A percentile compares a stretch with the other conserved stretches of the same genome.
These are phyloP conservation scores for Acanthurus leucopareius DNA, from an alignment of 2,797 vertebrate genomes.

Conservation along the genomic window DNA sequence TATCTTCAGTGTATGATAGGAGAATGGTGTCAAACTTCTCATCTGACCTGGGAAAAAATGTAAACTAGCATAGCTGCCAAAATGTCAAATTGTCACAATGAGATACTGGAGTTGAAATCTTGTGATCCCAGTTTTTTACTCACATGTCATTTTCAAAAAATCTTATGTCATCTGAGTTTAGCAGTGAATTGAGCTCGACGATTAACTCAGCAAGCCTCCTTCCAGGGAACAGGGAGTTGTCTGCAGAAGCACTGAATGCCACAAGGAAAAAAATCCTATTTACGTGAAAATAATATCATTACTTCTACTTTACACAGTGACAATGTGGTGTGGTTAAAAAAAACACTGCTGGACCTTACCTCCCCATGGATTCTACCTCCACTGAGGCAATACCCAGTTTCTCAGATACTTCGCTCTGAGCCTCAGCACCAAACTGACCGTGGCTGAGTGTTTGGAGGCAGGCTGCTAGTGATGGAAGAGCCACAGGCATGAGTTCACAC, in stretches of 20 bases:
- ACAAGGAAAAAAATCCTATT: slow-evolving; percentile 23
- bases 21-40: no score
- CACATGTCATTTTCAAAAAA: slow-evolving; percentile 84
- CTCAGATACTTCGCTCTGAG: slow-evolving; percentile 54
- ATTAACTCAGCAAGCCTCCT: slow-evolving; percentile 79
- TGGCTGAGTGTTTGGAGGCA: slow-evolving; percentile 90
- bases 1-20: no score
- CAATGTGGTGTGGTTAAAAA: neutral
- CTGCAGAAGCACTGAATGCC: slow-evolving; percentile 54
- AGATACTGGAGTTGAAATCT: neutral
- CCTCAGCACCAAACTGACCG: slow-evolving; percentile 82
- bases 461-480: slow-evolving; percentile 91
- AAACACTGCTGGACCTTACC: slow-evolving; percentile 59
- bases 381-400: slow-evolving; percentile 73
- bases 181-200: slow-evolving; percentile 77
- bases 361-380: slow-evolving; percentile 78
- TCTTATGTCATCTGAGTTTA: slow-evolving; percentile 80
- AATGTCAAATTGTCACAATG: neutral
- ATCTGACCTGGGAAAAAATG: no score
- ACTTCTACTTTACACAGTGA: neutral
- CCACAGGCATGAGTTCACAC: slow-evolving; percentile 95
- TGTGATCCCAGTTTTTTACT: slow-evolving; percentile 49
- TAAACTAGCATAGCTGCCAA: neutral
- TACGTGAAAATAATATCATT: neutral
- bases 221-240: slow-evolving; percentile 75